Evolutionary conservation across 2,797 vertebrate genomes (phyloP), one percentile per base, ranked within the genome.

Genomic region (Schizopygopsis pylzovi): DNA sequence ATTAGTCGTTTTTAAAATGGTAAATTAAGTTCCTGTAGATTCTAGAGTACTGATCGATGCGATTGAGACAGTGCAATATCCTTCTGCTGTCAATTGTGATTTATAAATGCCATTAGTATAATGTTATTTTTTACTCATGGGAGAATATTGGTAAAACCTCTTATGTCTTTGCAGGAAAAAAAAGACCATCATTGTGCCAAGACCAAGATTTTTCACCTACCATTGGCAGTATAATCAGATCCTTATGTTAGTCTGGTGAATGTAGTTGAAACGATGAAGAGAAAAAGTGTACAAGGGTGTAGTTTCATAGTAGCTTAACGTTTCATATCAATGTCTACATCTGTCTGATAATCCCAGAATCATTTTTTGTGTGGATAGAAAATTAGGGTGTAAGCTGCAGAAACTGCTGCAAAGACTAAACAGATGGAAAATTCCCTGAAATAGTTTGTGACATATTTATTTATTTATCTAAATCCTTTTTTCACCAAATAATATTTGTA

Each of bases 81-180:
- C 65, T 86, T 78, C 70, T 59, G 59, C 76, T 54, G 45, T 54
- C n/a, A 72, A 52, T 33, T 20, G 65, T 90, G 90, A 92, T 89
- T 88, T 83, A 86, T 90, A 80, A 88, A 56, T 61, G 72, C 71
- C 85, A 90, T 93, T 91, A 90, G 39, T 22, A n/a, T 2, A 47
- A 22, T 49, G 39, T 71, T 61, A 43, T 47, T 61, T 56, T 39
- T 68, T 18, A 79, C 33, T 63, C 20, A 71, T 67, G n/a, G n/a
- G 56, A 71, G 11, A 33, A 28, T 43, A 33, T 70, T 10, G 7
- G 22, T 25, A 33, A 76, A 77, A 67, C 4, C 4, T 16, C 8
- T 28, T 41, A 39, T 6, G 39, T 41, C 15, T 63, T 11, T 65
- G 41, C n/a, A 18, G 39, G 22, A 79, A 61, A 80, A 65, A 43